A percentile compares a stretch with the other conserved stretches of the same genome.
phyloP scores from a whole-genome alignment of 2,888 invertebrate species.

The Galerucella calmariensis region DNA sequence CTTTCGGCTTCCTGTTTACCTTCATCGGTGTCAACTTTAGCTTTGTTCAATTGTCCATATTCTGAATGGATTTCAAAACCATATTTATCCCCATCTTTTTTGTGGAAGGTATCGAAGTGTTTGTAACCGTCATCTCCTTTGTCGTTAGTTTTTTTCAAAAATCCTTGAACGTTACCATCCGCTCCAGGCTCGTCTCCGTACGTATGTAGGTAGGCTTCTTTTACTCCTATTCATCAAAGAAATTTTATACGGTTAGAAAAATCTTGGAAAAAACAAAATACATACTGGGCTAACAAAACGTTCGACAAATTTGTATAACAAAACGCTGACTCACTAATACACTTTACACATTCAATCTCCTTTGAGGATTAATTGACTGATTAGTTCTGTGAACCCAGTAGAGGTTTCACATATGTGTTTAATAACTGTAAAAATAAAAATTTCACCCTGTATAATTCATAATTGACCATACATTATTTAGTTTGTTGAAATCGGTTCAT shows the following conservation, averaged over 20 bases:
- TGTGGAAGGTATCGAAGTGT: slow-evolving; percentile 78
- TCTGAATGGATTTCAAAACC: slow-evolving; percentile 77
- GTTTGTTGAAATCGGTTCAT: no score
- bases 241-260: background rate
- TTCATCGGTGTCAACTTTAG: slow-evolving; percentile 65
- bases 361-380: no score
- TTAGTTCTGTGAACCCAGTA: no score
- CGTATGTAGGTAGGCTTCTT: slow-evolving; percentile 69
- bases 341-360: no score
- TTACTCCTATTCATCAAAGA: slow-evolving; percentile 57
- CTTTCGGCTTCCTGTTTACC: slow-evolving; percentile 53
- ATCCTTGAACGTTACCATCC: slow-evolving; percentile 72
- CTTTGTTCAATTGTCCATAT: slow-evolving; percentile 67
- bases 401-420: no score
- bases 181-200: slow-evolving; percentile 69
- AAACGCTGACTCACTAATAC: no score
- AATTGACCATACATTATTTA: no score
- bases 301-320: no score
- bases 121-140: slow-evolving; percentile 80
- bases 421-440: no score
- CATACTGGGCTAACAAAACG: no score
- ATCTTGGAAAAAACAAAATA: no score
- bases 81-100: slow-evolving; percentile 78
- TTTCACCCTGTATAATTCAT: no score
- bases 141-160: slow-evolving; percentile 72